These are phyloP conservation scores for Dreissena polymorpha DNA, from an alignment of 1,140 invertebrate genomes.

Conservation along the genomic window DNA sequence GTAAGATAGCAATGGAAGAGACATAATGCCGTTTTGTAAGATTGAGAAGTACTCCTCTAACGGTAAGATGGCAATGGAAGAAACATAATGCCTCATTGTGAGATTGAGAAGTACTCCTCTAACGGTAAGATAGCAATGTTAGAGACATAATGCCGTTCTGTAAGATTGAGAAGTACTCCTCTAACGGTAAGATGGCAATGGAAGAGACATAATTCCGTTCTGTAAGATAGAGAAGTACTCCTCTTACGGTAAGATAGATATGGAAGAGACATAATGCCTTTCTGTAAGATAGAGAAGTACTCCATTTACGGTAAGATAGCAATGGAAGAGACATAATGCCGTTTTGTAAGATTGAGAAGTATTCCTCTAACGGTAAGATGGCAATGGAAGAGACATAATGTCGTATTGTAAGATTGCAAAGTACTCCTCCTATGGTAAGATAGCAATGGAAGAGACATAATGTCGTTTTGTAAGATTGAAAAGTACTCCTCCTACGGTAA, in stretches of 20 bases:
- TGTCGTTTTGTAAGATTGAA: too few relatives aligned
- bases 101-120: too few relatives aligned
- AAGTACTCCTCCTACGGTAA: too few relatives aligned
- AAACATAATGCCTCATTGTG: too few relatives aligned
- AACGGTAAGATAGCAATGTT: neutral
- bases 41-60: too few relatives aligned
- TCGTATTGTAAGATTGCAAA: too few relatives aligned
- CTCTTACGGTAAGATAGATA: neutral
- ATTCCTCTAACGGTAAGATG: neutral
- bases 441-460: neutral
- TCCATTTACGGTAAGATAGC: neutral
- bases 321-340: neutral
- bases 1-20: neutral
- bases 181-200: neutral
- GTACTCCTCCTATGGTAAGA: neutral
- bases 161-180: too few relatives aligned
- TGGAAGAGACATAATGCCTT: too few relatives aligned
- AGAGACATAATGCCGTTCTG: too few relatives aligned
- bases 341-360: too few relatives aligned
- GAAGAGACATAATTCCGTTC: neutral
- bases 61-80: neutral
- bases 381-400: neutral
- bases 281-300: too few relatives aligned
- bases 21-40: too few relatives aligned
- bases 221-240: slow-evolving; percentile 19